Evolutionary conservation across 2,888 invertebrate species (phyloP), one percentile per base, ranked within the genome.

Genomic region (Drosophila greeni): DNA sequence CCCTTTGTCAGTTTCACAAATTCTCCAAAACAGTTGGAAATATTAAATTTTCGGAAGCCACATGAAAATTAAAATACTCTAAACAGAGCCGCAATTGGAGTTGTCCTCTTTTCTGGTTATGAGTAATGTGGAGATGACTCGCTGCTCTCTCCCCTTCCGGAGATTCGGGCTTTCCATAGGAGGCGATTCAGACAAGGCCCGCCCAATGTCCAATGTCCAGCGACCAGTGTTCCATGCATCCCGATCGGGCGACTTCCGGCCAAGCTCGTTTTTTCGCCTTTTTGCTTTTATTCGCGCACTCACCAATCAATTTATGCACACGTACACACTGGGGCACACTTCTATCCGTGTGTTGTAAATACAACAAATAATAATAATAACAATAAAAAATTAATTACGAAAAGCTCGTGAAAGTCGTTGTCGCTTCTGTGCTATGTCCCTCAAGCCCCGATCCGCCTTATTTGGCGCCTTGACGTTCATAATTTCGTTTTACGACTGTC

Each of bases 401-500:
- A 82, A 73, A 70, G 62, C 66, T 81, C 58, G 83, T 77, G 79
- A 79, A 79, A 79, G 79, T 79, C 71, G 65, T 65, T 60, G 75
- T 72, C 72, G 78, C 83, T 83, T 77, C 75, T 83, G 73, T 74
- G 52, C 52, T 57, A 56, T 67, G 47, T 48, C 47, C 47, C 33
- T 54, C 66, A 37, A 52, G 33, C 58, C 54, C 56, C 52, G 43
- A 31, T 20, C 42, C 52, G 75, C 83, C 79, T 66, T 83, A 81
- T 79, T 83, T 81, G 79, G 79, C 58, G 75, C 78, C 68, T 83
- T 79, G 82, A 83, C 85, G 81, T 81, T 82, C 72, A 84, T 82
- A 78, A 79, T 83, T 83, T 82, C 75, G 75, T 76, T 83, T 80
- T 77, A 79, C 78, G 78, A 79, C 81, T 82, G 77, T 82, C 73